Conservation (phyloP, 2,888 invertebrate species). For the Meiosimyza platycephala region DNA sequence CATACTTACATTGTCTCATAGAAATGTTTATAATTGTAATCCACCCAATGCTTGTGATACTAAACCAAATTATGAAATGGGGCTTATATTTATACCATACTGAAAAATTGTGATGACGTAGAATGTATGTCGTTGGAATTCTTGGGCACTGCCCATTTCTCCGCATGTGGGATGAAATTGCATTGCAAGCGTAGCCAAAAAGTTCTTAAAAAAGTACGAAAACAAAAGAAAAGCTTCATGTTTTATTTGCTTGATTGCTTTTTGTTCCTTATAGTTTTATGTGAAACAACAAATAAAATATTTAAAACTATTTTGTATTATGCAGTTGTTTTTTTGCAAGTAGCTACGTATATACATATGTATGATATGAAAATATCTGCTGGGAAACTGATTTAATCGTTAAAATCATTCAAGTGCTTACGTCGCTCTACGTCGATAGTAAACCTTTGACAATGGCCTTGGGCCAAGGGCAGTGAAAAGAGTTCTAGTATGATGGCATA, state of each 20-base stretch:
- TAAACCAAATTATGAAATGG: neutral
- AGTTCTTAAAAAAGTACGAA: conserved; percentile 38
- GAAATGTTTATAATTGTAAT: conserved; percentile 27
- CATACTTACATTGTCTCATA: neutral
- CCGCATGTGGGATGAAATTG: conserved; percentile 49
- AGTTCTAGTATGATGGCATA: too few species aligned
- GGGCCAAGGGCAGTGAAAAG: too few species aligned
- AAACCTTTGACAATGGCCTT: too few species aligned
- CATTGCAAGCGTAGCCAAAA: conserved; percentile 47
- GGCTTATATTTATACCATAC: neutral
- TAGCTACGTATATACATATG: too few species aligned
- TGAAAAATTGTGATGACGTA: conserved; percentile 41
- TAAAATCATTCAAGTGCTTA: too few species aligned
- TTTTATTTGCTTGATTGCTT: conserved; percentile 19
- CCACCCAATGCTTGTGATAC: conserved; percentile 28
- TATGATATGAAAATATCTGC: too few species aligned
- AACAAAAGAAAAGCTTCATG: conserved; percentile 6
- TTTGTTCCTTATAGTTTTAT: neutral
- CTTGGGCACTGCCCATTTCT: conserved; percentile 48
- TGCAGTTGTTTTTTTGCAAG: too few species aligned
- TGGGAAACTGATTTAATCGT: too few species aligned
- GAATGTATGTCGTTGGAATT: conserved; percentile 37
- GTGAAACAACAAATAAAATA: too few species aligned
- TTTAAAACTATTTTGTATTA: too few species aligned
- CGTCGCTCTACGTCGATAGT: too few species aligned